Conservation (phyloP, 92 coral and sea anemone genomes). For the Chrysogorgia sp. region DNA sequence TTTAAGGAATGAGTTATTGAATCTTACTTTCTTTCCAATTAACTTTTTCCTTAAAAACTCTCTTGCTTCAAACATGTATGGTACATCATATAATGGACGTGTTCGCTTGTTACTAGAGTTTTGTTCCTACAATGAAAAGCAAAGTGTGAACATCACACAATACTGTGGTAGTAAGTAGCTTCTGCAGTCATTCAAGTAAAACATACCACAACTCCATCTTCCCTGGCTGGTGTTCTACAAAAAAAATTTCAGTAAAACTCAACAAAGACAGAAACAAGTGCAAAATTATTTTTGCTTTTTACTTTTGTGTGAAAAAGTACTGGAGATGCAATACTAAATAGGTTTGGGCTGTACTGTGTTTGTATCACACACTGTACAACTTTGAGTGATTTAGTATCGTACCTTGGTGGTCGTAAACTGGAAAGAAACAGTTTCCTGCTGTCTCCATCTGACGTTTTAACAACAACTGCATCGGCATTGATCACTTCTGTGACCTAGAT, state of each 20-base stretch:
- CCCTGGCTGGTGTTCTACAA: too few relatives aligned
- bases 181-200: too few relatives aligned
- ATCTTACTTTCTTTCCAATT: constrained; percentile 84
- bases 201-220: too few relatives aligned
- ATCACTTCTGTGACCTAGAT: constrained; percentile 85
- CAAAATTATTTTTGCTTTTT: too few relatives aligned
- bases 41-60: constrained; percentile 93
- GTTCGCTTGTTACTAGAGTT: constrained; percentile 64
- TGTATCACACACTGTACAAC: too few relatives aligned
- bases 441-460: constrained; percentile 71
- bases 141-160: neutral
- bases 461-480: constrained; percentile 92
- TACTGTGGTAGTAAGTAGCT: neutral
- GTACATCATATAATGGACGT: constrained; percentile 87
- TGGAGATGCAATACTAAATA: neutral
- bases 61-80: constrained; percentile 99
- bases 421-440: constrained; percentile 86
- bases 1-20: neutral
- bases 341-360: too few relatives aligned
- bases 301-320: too few relatives aligned
- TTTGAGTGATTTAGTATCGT: neutral
- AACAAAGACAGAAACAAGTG: too few relatives aligned
- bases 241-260: too few relatives aligned
- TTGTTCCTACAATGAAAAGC: constrained; percentile 55
- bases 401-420: constrained; percentile 97